phyloP scores from a whole-genome alignment of 2,888 invertebrate species.

The Synergus laeviventris region DNA sequence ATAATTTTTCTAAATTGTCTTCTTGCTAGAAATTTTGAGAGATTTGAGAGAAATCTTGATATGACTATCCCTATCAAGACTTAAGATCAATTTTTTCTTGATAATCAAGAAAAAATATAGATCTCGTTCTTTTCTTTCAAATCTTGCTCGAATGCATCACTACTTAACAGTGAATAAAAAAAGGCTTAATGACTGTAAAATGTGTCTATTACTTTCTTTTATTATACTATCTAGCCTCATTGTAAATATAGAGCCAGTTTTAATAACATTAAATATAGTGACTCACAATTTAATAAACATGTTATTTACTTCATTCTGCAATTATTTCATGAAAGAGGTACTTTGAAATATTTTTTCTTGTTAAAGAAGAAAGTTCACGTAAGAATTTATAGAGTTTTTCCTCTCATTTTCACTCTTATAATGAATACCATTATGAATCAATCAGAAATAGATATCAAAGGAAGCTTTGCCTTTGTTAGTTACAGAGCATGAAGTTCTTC shows the following conservation, averaged over 20 bases:
- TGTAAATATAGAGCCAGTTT: neutral
- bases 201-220: no score
- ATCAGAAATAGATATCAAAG: conserved; percentile 47
- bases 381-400: neutral
- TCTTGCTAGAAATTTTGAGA: no score
- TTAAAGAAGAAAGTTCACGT: conserved; percentile 14
- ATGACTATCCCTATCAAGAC: no score
- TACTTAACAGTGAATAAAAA: no score
- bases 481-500: conserved; percentile 68
- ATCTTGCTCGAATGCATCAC: no score
- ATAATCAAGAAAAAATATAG: no score
- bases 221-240: no score
- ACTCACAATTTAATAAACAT: neutral
- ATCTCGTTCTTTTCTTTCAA: no score
- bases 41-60: no score
- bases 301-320: neutral
- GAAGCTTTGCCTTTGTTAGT: conserved; percentile 71
- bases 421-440: conserved; percentile 13
- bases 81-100: no score
- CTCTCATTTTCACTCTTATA: conserved; percentile 25
- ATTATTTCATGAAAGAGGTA: neutral
- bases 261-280: neutral
- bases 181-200: no score
- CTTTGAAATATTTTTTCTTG: neutral
- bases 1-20: no score